Conservation (phyloP, 2,888 invertebrate genomes). For the Piscicola geometra region DNA sequence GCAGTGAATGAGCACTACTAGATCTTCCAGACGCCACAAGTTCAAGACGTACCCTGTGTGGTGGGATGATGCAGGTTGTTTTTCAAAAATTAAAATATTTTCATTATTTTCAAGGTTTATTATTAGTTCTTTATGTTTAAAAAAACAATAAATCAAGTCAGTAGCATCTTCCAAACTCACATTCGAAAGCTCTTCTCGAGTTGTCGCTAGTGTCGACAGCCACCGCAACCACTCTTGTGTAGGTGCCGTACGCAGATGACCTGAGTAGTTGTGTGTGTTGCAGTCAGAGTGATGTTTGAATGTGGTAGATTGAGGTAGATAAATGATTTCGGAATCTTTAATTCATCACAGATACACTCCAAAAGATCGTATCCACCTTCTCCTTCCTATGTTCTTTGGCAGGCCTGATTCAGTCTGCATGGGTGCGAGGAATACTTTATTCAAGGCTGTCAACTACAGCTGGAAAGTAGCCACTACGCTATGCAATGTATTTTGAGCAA, state of each 20-base stretch:
- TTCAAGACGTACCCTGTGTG: slow-evolving; percentile 41
- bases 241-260: slow-evolving; percentile 34
- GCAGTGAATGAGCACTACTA: slow-evolving; percentile 41
- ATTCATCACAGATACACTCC: neutral
- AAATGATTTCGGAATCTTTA: too few relatives aligned
- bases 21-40: slow-evolving; percentile 40
- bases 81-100: neutral
- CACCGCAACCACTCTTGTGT: slow-evolving; percentile 38
- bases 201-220: slow-evolving; percentile 42
- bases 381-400: neutral
- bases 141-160: neutral
- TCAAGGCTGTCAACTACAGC: too few relatives aligned
- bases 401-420: neutral
- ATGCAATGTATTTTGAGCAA: too few relatives aligned
- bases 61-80: too few relatives aligned
- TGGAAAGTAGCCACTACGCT: too few relatives aligned
- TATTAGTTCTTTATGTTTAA: neutral
- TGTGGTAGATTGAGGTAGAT: too few relatives aligned
- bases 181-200: slow-evolving; percentile 42
- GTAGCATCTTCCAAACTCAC: slow-evolving; percentile 38
- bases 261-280: too few relatives aligned
- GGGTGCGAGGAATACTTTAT: too few relatives aligned
- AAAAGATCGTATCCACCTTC: neutral
- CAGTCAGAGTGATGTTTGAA: too few relatives aligned
- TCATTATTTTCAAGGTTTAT: neutral